phyloP scores from a whole-genome alignment of 2,888 invertebrate genomes.

The Itoplectis maculator region DNA sequence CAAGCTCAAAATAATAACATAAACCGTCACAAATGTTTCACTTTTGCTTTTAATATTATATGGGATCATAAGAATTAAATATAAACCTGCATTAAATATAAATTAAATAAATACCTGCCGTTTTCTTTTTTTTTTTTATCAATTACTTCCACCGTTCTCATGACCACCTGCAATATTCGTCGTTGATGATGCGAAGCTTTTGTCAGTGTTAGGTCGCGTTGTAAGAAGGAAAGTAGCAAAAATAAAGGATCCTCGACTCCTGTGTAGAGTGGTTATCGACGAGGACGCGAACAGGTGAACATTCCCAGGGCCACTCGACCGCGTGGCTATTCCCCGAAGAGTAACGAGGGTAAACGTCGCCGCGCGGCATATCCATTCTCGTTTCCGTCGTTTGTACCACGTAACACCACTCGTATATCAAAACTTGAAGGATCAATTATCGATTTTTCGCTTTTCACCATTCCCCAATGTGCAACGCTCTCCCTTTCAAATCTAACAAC shows the following conservation, averaged over 20 bases:
- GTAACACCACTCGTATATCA: conserved; percentile 8
- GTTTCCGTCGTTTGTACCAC: background rate
- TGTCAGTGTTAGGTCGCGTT: background rate
- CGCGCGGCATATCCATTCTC: conserved; percentile 4
- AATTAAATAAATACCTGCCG: too few species aligned
- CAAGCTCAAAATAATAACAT: too few species aligned
- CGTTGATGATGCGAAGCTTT: conserved; percentile 22
- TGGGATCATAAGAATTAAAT: too few species aligned
- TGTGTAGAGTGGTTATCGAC: conserved; percentile 23
- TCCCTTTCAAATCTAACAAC: background rate
- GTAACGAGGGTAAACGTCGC: conserved; percentile 4
- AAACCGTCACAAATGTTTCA: too few species aligned
- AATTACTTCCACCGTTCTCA: background rate
- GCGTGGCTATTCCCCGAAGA: conserved; percentile 30
- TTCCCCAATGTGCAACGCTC: background rate
- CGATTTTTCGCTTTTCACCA: background rate
- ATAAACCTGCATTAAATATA: too few species aligned
- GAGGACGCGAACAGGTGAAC: conserved; percentile 38
- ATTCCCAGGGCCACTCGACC: conserved; percentile 9
- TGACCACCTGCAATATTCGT: background rate
- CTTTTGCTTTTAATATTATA: too few species aligned
- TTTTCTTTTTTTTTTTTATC: too few species aligned
- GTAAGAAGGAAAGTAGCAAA: conserved; percentile 7
- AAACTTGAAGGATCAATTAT: conserved; percentile 34
- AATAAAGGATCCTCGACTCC: conserved; percentile 15